Evolutionary conservation across 2,113 vertebrate genomes (phyloP), one percentile per base, ranked within the genome.

Genomic region (Ardeotis arabs): DNA sequence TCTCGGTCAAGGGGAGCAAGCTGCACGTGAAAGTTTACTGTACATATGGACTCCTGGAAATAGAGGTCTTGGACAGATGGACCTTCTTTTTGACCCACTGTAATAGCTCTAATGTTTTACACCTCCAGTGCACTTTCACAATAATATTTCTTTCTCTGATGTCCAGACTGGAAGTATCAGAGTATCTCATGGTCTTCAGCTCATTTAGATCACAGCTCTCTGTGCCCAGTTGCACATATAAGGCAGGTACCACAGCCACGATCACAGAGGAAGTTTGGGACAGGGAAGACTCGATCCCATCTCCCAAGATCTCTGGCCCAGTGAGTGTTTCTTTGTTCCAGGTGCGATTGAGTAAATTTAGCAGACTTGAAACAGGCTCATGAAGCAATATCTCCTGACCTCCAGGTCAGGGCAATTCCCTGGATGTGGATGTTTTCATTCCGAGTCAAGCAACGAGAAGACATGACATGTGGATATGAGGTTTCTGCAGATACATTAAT

Each of bases 221-320:
- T 5, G n/a, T 18, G 22, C 31, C 22, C 44, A 37, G 28, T 28
- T 55, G 41, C 25, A 27, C 25, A 1, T 4, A 9, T 5, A 35
- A 69, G 25, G 22, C 69, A 24, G 4, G 35, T 17, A 41, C 18
- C 62, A 41, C 21, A 6, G 53, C 25, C 7, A 1, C 0, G 2
- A 31, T 49, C 39, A 67, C 60, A 58, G 53, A 24, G 39, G 12
- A 0, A 0, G 8, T 68, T 23, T 50, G 53, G 49, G 20, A 29
- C 56, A 25, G 13, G 11, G 18, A 24, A 22, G 44, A 10, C 67
- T 41, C 28, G 18, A 28, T 23, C 28, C 69, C 4, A 1, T 9
- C 89, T 78, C 66, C 56, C 22, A 49, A 2, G 15, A 12, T 15
- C 58, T 52, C 47, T 41, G 24, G 28, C 50, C 22, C 56, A 33